Evolutionary conservation across 2,888 invertebrate genomes (phyloP).

Genomic region (Eremobia ochroleuca): DNA sequence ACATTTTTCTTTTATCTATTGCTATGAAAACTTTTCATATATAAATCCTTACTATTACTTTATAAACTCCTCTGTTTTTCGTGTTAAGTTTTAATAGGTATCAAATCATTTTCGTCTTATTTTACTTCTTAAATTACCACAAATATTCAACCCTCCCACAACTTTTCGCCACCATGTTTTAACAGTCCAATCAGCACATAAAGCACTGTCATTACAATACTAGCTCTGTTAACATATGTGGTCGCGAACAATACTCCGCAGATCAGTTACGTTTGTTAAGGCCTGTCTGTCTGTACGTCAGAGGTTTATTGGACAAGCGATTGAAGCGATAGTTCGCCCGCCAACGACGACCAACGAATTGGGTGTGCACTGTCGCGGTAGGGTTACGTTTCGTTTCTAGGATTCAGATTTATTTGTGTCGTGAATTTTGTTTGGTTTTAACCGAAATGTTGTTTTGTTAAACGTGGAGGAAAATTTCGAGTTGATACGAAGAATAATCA

Average conservation of each 20-base stretch:
- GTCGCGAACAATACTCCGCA: slow-evolving; percentile 82
- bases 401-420: slow-evolving; percentile 51
- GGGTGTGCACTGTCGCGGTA: slow-evolving; percentile 53
- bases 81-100: not conserved
- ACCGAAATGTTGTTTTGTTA: slow-evolving; percentile 15
- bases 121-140: slow-evolving; percentile 20
- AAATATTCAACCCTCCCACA: slow-evolving; percentile 20
- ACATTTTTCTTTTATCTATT: slow-evolving; percentile 13
- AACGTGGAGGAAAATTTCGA: not conserved
- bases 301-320: slow-evolving; percentile 86
- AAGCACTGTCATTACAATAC: slow-evolving; percentile 70
- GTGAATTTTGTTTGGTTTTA: slow-evolving; percentile 39
- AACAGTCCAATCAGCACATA: slow-evolving; percentile 66
- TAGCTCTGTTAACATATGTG: slow-evolving; percentile 72
- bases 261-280: slow-evolving; percentile 86
- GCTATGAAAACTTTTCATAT: slow-evolving; percentile 1
- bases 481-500: not conserved
- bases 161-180: slow-evolving; percentile 50
- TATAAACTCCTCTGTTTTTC: not conserved
- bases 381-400: slow-evolving; percentile 63
- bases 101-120: not conserved
- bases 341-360: slow-evolving; percentile 78
- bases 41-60: not conserved
- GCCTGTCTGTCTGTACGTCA: slow-evolving; percentile 84
- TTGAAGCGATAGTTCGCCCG: slow-evolving; percentile 85